These are phyloP conservation scores for Drosophila meridionalis DNA, from an alignment of 2,888 invertebrate genomes.

Conservation along the genomic window DNA sequence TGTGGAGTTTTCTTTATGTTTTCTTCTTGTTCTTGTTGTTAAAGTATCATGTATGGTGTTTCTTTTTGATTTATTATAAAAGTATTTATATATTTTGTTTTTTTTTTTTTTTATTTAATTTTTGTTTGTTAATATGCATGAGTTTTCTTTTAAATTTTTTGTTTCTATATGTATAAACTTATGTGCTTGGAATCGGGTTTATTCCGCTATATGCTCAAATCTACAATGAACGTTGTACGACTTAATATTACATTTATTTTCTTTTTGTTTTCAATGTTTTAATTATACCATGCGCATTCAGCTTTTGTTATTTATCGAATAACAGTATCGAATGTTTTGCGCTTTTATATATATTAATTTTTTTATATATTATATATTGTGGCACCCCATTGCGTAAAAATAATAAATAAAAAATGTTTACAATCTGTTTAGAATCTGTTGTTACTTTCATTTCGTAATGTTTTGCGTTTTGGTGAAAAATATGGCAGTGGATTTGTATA, in stretches of 20 bases:
- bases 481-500: constrained; percentile 71
- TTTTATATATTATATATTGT: constrained; percentile 11
- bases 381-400: constrained; percentile 33
- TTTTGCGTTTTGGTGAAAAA: constrained; percentile 42
- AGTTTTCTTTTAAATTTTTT: constrained; percentile 34
- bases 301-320: constrained; percentile 28
- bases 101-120: constrained; percentile 9
- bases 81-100: constrained; percentile 53
- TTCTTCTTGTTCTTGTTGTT: constrained; percentile 26
- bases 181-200: constrained; percentile 64
- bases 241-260: constrained; percentile 48
- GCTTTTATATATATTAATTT: constrained; percentile 17
- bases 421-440: neutral
- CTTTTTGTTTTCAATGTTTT: constrained; percentile 8
- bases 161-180: constrained; percentile 70
- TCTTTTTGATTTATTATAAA: constrained; percentile 63
- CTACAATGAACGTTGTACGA: constrained; percentile 73
- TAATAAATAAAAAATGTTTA: constrained; percentile 10
- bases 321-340: constrained; percentile 36
- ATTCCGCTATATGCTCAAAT: constrained; percentile 69
- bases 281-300: constrained; percentile 23
- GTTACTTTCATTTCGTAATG: constrained; percentile 31
- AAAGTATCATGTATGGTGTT: constrained; percentile 53
- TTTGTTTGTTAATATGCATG: constrained; percentile 57
- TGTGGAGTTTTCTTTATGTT: constrained; percentile 55